phyloP scores from a whole-genome alignment of 2,888 invertebrate species.

The Oxytorus armatus region DNA sequence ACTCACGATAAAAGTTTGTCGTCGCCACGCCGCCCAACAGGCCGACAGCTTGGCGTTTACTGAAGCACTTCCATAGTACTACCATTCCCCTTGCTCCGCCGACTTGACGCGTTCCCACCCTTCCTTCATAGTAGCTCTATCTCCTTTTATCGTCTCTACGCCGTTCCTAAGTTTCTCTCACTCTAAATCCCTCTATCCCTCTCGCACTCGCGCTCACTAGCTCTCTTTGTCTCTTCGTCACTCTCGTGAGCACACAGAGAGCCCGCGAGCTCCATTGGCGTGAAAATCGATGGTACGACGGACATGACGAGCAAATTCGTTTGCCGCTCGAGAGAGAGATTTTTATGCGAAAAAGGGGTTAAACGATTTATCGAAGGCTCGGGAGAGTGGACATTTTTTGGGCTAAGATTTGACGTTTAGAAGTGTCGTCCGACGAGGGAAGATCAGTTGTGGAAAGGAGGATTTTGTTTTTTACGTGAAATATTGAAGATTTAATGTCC shows the following conservation, averaged over 20 bases:
- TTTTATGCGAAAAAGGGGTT: too few species aligned
- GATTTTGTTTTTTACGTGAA: neutral
- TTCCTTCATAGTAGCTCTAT: constrained; percentile 28
- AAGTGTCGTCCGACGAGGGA: too few species aligned
- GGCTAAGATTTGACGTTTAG: too few species aligned
- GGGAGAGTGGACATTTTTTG: too few species aligned
- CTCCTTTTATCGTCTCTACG: constrained; percentile 22
- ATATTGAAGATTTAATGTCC: constrained; percentile 8
- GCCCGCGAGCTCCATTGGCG: constrained; percentile 52
- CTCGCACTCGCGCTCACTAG: constrained; percentile 1
- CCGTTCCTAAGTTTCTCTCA: too few species aligned
- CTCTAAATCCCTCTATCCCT: neutral
- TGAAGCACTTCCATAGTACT: constrained; percentile 69
- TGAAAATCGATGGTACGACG: constrained; percentile 57
- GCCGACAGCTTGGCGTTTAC: constrained; percentile 75
- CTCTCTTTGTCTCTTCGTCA: constrained; percentile 20
- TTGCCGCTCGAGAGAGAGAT: neutral
- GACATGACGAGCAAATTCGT: neutral
- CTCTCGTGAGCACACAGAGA: constrained; percentile 10
- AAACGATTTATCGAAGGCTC: too few species aligned
- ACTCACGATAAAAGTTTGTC: constrained; percentile 45
- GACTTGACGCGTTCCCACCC: constrained; percentile 23
- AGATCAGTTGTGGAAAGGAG: neutral
- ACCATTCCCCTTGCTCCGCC: constrained; percentile 38
- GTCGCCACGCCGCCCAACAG: constrained; percentile 68